These are phyloP conservation scores for Piscicola geometra DNA, from an alignment of 2,888 invertebrate genomes.

Conservation along the genomic window DNA sequence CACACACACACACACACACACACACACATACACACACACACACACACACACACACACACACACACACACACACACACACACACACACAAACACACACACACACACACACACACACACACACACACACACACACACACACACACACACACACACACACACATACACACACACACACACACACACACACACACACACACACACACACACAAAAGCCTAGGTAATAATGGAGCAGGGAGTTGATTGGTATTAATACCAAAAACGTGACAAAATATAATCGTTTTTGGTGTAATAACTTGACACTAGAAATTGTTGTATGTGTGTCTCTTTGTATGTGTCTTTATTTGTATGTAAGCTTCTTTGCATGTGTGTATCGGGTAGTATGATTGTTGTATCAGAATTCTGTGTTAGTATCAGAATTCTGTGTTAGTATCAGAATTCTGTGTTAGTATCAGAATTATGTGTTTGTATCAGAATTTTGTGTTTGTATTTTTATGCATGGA, in stretches of 20 bases:
- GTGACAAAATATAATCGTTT: neutral
- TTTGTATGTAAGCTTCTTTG: neutral
- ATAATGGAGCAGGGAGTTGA: neutral
- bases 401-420: neutral
- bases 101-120: too few species aligned
- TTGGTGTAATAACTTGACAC: neutral
- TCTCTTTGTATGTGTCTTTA: neutral
- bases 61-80: neutral
- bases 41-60: slow-evolving; percentile 12
- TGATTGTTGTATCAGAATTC: neutral
- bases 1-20: slow-evolving; percentile 5
- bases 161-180: neutral
- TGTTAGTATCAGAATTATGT: neutral
- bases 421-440: neutral
- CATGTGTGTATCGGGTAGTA: too few species aligned
- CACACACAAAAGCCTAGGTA: neutral
- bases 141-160: too few species aligned
- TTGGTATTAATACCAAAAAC: slow-evolving; percentile 10
- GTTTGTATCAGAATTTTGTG: neutral
- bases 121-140: too few species aligned
- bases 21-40: slow-evolving; percentile 13
- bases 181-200: neutral
- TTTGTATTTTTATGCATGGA: neutral
- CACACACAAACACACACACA: too few species aligned
- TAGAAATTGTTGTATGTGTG: too few species aligned